Percentiles rank a stretch among this genome's conserved stretches.
Evolutionary conservation across 2,797 vertebrate species (phyloP).

Genomic region (Mormyrops boulengeri): DNA sequence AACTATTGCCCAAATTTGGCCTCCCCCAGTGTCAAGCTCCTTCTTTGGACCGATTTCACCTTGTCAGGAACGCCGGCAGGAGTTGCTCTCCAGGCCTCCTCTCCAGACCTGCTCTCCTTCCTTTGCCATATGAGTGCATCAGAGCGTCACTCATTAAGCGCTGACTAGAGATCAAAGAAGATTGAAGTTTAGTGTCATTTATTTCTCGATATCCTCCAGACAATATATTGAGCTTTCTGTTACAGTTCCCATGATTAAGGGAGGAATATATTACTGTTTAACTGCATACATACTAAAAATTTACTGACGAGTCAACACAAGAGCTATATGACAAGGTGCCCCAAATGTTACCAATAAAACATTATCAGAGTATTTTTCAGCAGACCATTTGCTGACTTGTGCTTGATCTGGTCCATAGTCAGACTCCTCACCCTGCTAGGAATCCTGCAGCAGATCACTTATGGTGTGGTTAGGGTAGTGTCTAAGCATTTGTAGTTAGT

Average conservation of each 20-base stretch:
- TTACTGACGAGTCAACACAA: not conserved
- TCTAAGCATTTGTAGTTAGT: not conserved
- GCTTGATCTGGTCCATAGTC: not conserved
- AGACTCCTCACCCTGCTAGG: not conserved
- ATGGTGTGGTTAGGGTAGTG: not conserved
- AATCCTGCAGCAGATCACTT: not conserved
- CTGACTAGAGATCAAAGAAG: not conserved
- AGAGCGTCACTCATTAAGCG: not conserved
- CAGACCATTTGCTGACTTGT: not conserved
- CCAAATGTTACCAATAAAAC: not conserved
- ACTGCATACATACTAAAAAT: not conserved
- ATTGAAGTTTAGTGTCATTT: not conserved
- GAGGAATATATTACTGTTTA: not conserved
- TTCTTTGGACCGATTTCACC: not conserved
- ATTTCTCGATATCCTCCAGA: not conserved
- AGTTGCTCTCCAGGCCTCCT: not conserved
- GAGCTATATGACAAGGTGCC: not conserved
- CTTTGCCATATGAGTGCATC: not conserved
- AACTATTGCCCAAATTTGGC: not conserved
- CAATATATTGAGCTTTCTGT: not conserved
- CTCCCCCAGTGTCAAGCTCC: not conserved
- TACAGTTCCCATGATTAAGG: not conserved
- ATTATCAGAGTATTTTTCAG: not conserved
- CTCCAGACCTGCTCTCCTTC: not conserved
- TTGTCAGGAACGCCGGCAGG: not conserved